These are phyloP conservation scores for Eospalax fontanierii DNA, from an alignment of 2,797 vertebrate species.

Conservation along the genomic window DNA sequence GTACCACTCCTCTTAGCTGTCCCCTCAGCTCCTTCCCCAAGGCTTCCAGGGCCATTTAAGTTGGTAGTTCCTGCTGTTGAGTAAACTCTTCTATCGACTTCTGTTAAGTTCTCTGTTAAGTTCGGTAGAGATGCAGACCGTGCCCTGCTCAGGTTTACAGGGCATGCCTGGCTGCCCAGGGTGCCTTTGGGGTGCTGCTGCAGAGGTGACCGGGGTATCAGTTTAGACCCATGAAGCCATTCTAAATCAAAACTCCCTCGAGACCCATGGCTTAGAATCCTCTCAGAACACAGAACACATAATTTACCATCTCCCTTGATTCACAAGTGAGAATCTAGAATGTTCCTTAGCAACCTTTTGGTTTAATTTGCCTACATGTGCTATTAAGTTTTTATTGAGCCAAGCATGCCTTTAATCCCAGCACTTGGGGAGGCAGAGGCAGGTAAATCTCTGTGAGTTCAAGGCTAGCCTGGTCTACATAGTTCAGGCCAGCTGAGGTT, in stretches of 20 bases:
- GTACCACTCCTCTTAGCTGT: rapidly evolving
- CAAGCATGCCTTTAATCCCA: too few relatives aligned
- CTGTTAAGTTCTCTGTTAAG: too few relatives aligned
- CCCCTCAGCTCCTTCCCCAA: background rate
- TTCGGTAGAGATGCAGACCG: background rate
- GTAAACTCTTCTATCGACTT: background rate
- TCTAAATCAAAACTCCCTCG: rapidly evolving
- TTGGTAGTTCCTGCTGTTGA: background rate
- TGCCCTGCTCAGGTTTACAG: background rate
- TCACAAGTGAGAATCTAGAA: background rate
- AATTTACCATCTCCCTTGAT: background rate
- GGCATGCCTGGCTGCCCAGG: background rate
- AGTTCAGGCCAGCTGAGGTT: too few relatives aligned
- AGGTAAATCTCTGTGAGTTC: too few relatives aligned
- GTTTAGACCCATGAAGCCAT: background rate
- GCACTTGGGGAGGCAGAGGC: too few relatives aligned
- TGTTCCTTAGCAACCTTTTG: background rate
- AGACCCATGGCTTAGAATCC: background rate
- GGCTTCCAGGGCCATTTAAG: constrained; percentile 65
- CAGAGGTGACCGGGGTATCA: background rate
- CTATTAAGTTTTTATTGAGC: background rate
- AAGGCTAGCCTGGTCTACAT: too few relatives aligned
- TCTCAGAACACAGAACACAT: background rate
- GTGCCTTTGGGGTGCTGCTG: rapidly evolving
- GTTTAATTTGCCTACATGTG: background rate